Evolutionary conservation across 2,113 vertebrate species (phyloP), one percentile per base, ranked within the genome.

Genomic region (Nyctibius bracteatus): DNA sequence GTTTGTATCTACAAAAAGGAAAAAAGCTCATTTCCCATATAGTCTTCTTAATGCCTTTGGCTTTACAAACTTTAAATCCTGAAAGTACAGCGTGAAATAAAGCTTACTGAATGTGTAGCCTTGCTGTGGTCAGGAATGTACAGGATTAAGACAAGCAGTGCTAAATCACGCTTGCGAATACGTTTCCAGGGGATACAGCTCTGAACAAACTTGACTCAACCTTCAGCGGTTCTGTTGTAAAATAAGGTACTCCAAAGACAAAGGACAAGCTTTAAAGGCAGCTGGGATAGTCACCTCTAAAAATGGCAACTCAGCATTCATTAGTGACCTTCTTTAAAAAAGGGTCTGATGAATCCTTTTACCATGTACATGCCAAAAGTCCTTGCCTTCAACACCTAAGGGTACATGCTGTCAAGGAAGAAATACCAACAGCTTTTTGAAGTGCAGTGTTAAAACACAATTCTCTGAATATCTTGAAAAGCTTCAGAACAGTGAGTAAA

Each of bases 181-280:
- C 0, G 81, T 97, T 97, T 96, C 95, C 91, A 95, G 55, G 86
- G 95, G 96, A 91, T 92, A 92, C 81, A 75, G 72, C 81, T 81
- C 89, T 47, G 94, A 95, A 92, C 74, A 92, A 95, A 95, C 92
- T 89, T 92, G 77, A 90, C 81, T 82, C 86, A 95, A 59, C 71
- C 88, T 89, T 95, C 83, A 71, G 74, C 19, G 2, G n/a, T 46
- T 82, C 30, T 87, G 28, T 3, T 92, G 86, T 70, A 73, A 94
- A 89, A 66, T 9, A 51, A 88, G 72, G 72, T 33, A 16, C 57
- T 92, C 47, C 65, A 86, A 93, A 95, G 82, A 63, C 61, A 92
- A 71, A 91, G 65, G 81, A 88, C 51, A 57, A 52, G 68, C 41
- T 94, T 35, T 23, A 67, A 67, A 88, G 74, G 81, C 86, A 71